A percentile compares a stretch with the other conserved stretches of the same genome.
Conservation (phyloP, 1,140 invertebrate species). For the Idris sp. region DNA sequence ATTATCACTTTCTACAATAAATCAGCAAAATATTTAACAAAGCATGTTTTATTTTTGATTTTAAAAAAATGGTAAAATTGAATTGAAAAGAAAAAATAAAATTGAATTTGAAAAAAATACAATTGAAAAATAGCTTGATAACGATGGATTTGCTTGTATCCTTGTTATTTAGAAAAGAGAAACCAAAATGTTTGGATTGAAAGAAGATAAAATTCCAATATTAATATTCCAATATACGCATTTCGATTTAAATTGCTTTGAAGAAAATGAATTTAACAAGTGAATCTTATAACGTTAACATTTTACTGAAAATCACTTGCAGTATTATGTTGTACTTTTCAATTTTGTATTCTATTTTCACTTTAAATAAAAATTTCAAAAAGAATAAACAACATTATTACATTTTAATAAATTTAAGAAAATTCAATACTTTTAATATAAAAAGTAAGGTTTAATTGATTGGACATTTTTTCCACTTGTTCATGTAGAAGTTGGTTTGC, state of each 20-base stretch:
- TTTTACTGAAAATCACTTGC: no score
- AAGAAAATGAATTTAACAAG: constrained; percentile 37
- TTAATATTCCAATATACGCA: constrained; percentile 31
- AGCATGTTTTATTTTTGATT: background rate
- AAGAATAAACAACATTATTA: no score
- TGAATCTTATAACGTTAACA: no score
- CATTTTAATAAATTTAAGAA: no score
- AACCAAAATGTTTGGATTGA: constrained; percentile 12
- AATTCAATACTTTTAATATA: no score
- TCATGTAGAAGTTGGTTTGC: constrained; percentile 6
- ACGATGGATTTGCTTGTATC: constrained; percentile 23
- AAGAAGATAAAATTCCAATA: constrained; percentile 15
- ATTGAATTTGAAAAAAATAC: no score
- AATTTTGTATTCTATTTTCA: no score
- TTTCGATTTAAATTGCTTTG: constrained; percentile 66
- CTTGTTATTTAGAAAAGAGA: constrained; percentile 23
- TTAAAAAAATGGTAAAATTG: background rate
- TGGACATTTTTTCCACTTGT: constrained; percentile 19
- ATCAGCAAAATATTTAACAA: background rate
- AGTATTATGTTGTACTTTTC: no score
- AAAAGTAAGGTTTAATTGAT: background rate
- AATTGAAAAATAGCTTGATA: background rate
- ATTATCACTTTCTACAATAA: constrained; percentile 4
- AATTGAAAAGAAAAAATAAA: background rate
- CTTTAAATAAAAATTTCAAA: no score